phyloP scores from a whole-genome alignment of 2,888 invertebrate genomes.

The Zygothrica quintamaculata region DNA sequence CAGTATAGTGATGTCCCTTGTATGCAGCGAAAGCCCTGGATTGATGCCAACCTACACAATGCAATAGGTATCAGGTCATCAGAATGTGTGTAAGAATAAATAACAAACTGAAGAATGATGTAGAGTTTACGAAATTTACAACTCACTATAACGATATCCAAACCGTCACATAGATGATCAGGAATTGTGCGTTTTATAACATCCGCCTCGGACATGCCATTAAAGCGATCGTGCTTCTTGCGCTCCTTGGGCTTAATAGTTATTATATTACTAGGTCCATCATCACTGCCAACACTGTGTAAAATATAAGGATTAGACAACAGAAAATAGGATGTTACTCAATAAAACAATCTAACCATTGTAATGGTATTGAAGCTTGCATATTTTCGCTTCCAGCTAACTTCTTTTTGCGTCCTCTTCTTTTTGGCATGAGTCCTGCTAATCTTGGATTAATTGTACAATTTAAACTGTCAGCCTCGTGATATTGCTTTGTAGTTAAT shows the following conservation, averaged over 20 bases:
- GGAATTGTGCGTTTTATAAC: conserved; percentile 96
- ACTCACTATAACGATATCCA: conserved; percentile 99
- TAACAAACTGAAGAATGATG: no score
- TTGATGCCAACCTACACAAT: conserved; percentile 99
- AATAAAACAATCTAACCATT: conserved; percentile 44
- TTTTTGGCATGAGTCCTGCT: conserved; percentile 87
- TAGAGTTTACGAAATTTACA: conserved; percentile 87
- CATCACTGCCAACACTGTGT: conserved; percentile 20
- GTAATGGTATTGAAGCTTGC: conserved; percentile 30
- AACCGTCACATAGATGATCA: conserved; percentile 95
- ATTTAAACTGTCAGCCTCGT: conserved; percentile 27
- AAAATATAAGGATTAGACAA: not conserved
- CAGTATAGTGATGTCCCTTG: conserved; percentile 99
- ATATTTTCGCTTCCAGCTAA: conserved; percentile 73
- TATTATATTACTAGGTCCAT: conserved; percentile 27
- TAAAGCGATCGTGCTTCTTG: conserved; percentile 97
- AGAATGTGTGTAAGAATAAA: no score
- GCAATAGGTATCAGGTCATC: no score
- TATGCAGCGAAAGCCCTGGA: conserved; percentile 98
- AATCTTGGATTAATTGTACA: conserved; percentile 8
- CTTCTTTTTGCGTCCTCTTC: conserved; percentile 95
- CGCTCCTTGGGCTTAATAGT: conserved; percentile 88
- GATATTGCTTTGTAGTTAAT: conserved; percentile 9
- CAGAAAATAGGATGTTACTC: no score
- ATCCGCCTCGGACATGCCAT: conserved; percentile 98